Evolutionary conservation across 2,797 vertebrate species (phyloP), one percentile per base, ranked within the genome.

Genomic region (Cuniculus paca): DNA sequence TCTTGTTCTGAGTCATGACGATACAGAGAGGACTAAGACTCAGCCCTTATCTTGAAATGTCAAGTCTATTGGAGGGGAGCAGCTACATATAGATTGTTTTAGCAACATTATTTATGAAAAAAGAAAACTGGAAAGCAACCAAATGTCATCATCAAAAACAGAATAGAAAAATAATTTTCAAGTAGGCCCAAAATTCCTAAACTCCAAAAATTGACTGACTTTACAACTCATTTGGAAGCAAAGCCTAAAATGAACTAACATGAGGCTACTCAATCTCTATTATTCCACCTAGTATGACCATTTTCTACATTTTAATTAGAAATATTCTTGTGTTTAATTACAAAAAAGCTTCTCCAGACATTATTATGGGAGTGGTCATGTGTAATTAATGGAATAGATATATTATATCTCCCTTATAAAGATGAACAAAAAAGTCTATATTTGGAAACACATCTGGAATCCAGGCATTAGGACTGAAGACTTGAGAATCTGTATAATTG

Each of bases 251-350:
- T 74, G 19, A 93, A 48, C 28, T 78, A 91, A 89, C 68, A 88
- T 65, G 14, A 91, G 8, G 39, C 28, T 83, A 70, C 12, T 81
- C 78, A 34, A 34, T 75, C 54, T 48, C 60, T 68, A 34, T 50
- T 89, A 92, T 60, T 92, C 50, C 9, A 63, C 26, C 77, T 84
- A 77, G 1, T 81, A 22, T 80, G 1, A 87, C n/a, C 61, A 87
- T 84, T 88, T 88, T 75, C 70, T 91, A 91, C 39, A 90, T 92
- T 75, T 94, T 84, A 83, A 83, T 36, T 10, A 75, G 50, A 91
- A 92, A 95, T 88, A 90, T 75, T 50, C 45, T 26, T 58, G 10
- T 74, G 16, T 84, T 89, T 83, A 36, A 91, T 91, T 89, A 85
- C 28, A 94, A 90, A 90, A 90, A 77, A 77, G 36, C 12, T 80